phyloP scores from a whole-genome alignment of 2,888 invertebrate genomes.

The Hirtodrosophila histrioides region DNA sequence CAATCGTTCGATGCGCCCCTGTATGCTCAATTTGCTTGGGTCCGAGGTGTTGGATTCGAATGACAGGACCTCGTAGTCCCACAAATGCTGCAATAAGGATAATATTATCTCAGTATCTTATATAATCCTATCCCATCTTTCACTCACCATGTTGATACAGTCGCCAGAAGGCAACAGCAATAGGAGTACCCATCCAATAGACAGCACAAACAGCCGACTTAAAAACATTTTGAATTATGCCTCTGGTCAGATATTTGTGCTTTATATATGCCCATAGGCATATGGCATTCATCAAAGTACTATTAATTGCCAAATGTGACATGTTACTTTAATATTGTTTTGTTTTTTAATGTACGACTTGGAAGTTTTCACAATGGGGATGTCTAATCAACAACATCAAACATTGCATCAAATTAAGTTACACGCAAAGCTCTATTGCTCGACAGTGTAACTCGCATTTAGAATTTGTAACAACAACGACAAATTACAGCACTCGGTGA shows the following conservation, averaged over 20 bases:
- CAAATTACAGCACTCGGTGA: neutral
- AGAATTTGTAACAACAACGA: slow-evolving; percentile 6
- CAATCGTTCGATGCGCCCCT: slow-evolving; percentile 8
- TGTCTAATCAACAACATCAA: slow-evolving; percentile 1
- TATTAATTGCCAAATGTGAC: too few species aligned
- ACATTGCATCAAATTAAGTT: neutral
- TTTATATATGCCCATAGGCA: too few species aligned
- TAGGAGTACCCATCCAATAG: neutral
- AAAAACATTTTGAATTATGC: slow-evolving; percentile 16
- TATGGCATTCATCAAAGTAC: too few species aligned
- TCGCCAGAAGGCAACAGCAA: slow-evolving; percentile 1
- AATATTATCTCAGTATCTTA: neutral
- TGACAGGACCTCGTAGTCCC: slow-evolving; percentile 55
- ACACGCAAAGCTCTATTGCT: neutral
- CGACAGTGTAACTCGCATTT: neutral
- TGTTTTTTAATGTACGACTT: too few species aligned
- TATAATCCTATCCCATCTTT: slow-evolving; percentile 1
- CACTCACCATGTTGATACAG: slow-evolving; percentile 16
- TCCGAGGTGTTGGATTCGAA: neutral
- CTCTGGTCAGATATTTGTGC: too few species aligned
- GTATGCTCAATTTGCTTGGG: neutral
- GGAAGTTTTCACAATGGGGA: too few species aligned
- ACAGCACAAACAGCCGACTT: neutral
- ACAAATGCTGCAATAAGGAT: slow-evolving; percentile 37
- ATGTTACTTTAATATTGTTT: too few species aligned